Evolutionary conservation across 2,797 vertebrate species (phyloP), one percentile per base, ranked within the genome.

Genomic region (Staurois parvus): DNA sequence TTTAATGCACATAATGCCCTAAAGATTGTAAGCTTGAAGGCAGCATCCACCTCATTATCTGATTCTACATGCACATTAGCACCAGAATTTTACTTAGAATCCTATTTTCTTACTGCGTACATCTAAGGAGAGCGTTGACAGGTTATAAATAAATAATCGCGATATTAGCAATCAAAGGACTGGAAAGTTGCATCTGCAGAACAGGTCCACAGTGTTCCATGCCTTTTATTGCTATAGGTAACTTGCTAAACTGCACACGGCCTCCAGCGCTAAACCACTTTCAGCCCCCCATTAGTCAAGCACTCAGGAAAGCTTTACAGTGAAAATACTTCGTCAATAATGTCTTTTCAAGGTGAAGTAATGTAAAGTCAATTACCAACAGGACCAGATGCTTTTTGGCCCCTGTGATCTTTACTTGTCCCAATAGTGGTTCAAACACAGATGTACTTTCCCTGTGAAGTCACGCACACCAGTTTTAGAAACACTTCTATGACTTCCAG

Each of bases 161-260:
- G 72, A 40, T 72, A 81, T 62, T 73, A 81, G 68, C 68, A 72
- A 42, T 81, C 79, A 29, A 42, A 81, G 32, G 32, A 42, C 40
- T 72, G 88, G 81, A 83, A 89, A 75, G 81, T 84, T 80, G 77
- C 87, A 82, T 86, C 89, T 64, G 86, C 88, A 86, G 85, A 62
- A 82, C 81, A 62, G 13, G 56, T 40, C 48, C 52, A 40, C 68
- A 19, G 69, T 62, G 88, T 86, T 91, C 90, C 90, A 90, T 91
- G 89, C 84, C 87, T 87, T 72, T 91, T 90, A 90, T 62, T 85
- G 78, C 91, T 87, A 90, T 82, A 88, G 89, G 87, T 93, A 92
- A 90, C 87, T 89, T 88, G 86, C 81, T 81, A 86, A 90, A 91
- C 88, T 85, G 88, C 81, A 88, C 88, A 48, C 34, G 24, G 56